Percentiles rank a stretch among this genome's conserved stretches.
These are phyloP conservation scores for Pelosia muscerda DNA, from an alignment of 2,888 invertebrate species.

Conservation along the genomic window DNA sequence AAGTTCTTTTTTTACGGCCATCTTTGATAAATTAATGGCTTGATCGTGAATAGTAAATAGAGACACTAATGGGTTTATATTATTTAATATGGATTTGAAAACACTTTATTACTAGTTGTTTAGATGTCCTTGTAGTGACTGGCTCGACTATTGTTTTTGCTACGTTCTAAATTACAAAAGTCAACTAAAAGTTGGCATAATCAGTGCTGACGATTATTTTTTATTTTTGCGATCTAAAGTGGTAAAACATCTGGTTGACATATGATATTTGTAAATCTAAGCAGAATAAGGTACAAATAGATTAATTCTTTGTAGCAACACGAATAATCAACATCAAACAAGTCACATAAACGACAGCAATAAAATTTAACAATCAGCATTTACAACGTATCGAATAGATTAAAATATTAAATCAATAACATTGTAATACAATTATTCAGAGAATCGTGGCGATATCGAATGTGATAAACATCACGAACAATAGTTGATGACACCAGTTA, in stretches of 20 bases:
- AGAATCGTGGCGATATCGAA: conserved; percentile 47
- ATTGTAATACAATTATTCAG: conserved; percentile 48
- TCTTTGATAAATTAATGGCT: conserved; percentile 57
- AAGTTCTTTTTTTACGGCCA: conserved; percentile 53
- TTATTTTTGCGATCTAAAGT: conserved; percentile 30
- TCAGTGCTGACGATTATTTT: conserved; percentile 32
- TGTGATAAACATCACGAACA: conserved; percentile 48
- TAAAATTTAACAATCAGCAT: conserved; percentile 53
- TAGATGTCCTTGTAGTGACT: conserved; percentile 37
- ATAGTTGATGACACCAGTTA: conserved; percentile 51
- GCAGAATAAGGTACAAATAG: conserved; percentile 48
- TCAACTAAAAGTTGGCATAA: conserved; percentile 26
- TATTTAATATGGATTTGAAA: conserved; percentile 40
- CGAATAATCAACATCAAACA: conserved; percentile 51
- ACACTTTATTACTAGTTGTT: conserved; percentile 41
- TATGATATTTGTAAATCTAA: conserved; percentile 37
- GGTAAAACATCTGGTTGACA: conserved; percentile 33
- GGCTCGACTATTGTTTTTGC: conserved; percentile 32
- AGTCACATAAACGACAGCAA: conserved; percentile 47
- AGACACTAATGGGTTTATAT: conserved; percentile 41
- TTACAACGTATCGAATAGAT: conserved; percentile 44
- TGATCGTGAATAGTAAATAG: conserved; percentile 57
- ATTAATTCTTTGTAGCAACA: conserved; percentile 37
- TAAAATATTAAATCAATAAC: conserved; percentile 54
- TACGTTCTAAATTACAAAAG: conserved; percentile 32